These are phyloP conservation scores for Oegoconia quadripuncta DNA, from an alignment of 2,888 invertebrate species.

Conservation along the genomic window DNA sequence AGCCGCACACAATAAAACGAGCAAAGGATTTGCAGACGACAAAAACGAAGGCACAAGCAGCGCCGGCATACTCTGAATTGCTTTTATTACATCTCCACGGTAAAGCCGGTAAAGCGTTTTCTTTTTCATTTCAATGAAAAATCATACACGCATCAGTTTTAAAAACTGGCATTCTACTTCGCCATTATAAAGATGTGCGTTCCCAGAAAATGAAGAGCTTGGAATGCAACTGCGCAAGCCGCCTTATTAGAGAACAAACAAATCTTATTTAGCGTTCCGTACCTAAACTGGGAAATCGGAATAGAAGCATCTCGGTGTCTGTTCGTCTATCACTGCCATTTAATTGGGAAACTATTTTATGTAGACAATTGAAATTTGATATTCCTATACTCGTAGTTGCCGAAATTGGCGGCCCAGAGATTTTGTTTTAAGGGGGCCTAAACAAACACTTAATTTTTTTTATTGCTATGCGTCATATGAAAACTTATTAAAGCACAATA, in stretches of 20 bases:
- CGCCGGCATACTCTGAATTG: conserved; percentile 41
- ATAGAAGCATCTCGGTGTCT: no score
- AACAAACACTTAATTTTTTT: no score
- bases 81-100: conserved; percentile 47
- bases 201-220: conserved; percentile 62
- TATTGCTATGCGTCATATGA: no score
- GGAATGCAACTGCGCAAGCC: conserved; percentile 61
- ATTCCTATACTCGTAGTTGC: no score
- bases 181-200: conserved; percentile 53
- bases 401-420: no score
- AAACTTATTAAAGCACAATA: no score
- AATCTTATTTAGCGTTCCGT: no score
- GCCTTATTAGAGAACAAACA: conserved; percentile 57
- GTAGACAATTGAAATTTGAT: no score
- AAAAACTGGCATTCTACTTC: conserved; percentile 61
- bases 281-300: no score
- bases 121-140: conserved; percentile 72
- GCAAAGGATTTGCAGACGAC: conserved; percentile 46
- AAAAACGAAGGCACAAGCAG: conserved; percentile 50
- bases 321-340: no score
- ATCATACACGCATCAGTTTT: conserved; percentile 53
- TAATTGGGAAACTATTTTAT: no score
- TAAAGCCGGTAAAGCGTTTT: conserved; percentile 38
- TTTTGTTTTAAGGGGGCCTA: no score
- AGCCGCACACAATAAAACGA: conserved; percentile 48